phyloP scores from a whole-genome alignment of 2,113 vertebrate species.

The Symphodus melops region DNA sequence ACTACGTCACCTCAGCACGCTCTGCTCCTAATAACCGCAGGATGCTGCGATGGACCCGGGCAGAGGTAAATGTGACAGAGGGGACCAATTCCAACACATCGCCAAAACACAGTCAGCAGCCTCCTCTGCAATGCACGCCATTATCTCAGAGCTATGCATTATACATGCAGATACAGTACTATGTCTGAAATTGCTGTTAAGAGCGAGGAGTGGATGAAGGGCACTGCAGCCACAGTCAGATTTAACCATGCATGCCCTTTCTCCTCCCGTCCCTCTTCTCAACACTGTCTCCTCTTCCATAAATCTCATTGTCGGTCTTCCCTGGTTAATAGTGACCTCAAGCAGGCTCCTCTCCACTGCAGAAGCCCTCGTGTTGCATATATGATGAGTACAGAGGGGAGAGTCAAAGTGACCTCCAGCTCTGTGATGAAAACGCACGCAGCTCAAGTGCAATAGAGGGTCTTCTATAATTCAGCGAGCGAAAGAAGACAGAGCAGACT shows the following conservation, averaged over 20 bases:
- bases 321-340: conserved; percentile 73
- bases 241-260: conserved; percentile 65
- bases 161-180: conserved; percentile 76
- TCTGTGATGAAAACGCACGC: conserved; percentile 76
- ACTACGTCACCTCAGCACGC: conserved; percentile 62
- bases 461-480: conserved; percentile 79
- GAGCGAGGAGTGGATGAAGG: conserved; percentile 68
- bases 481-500: conserved; percentile 64
- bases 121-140: conserved; percentile 61
- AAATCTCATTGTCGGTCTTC: conserved; percentile 72
- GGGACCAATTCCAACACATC: conserved; percentile 74
- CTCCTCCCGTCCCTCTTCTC: conserved; percentile 51
- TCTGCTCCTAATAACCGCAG: conserved; percentile 70
- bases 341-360: conserved; percentile 63
- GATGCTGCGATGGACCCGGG: conserved; percentile 53
- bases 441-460: conserved; percentile 73
- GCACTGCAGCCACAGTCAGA: conserved; percentile 50
- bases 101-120: conserved; percentile 69
- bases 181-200: conserved; percentile 72
- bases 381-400: conserved; percentile 68
- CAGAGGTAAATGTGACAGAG: conserved; percentile 67
- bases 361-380: conserved; percentile 67
- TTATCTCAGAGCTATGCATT: conserved; percentile 75
- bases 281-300: conserved; percentile 58
- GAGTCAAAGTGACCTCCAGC: conserved; percentile 80